phyloP scores from a whole-genome alignment of 2,888 invertebrate species.

The Drosophila meridiana region DNA sequence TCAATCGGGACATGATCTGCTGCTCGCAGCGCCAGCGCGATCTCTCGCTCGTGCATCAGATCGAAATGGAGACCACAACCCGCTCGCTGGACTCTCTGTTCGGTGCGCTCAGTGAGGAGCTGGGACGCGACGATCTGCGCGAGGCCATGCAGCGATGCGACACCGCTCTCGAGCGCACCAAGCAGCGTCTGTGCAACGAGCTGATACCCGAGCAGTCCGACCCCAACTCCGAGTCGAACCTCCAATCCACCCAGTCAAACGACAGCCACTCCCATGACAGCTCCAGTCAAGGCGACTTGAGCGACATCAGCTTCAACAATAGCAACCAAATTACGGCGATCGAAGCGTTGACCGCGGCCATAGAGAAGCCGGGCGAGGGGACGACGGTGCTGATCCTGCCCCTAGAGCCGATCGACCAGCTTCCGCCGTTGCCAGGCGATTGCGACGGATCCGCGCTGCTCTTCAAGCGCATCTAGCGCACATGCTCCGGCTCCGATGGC shows the following conservation, averaged over 20 bases:
- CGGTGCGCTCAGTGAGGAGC: slow-evolving; percentile 35
- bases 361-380: background rate
- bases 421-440: background rate
- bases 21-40: slow-evolving; percentile 46
- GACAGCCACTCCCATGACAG: background rate
- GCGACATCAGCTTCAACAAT: background rate
- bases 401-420: background rate
- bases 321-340: background rate
- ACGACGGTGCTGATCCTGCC: background rate
- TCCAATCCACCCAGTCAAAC: background rate
- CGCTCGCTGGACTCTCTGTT: slow-evolving; percentile 35
- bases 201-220: background rate
- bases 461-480: background rate
- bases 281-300: background rate
- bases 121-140: slow-evolving; percentile 23
- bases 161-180: slow-evolving; percentile 24
- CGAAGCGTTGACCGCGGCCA: background rate
- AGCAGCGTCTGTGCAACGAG: background rate
- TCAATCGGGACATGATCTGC: slow-evolving; percentile 40
- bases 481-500: background rate
- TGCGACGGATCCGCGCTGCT: background rate
- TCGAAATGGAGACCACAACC: slow-evolving; percentile 48
- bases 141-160: slow-evolving; percentile 27
- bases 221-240: background rate
- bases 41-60: slow-evolving; percentile 44